Evolutionary conservation across 2,113 vertebrate genomes (phyloP).

Genomic region (Arizona elegans): DNA sequence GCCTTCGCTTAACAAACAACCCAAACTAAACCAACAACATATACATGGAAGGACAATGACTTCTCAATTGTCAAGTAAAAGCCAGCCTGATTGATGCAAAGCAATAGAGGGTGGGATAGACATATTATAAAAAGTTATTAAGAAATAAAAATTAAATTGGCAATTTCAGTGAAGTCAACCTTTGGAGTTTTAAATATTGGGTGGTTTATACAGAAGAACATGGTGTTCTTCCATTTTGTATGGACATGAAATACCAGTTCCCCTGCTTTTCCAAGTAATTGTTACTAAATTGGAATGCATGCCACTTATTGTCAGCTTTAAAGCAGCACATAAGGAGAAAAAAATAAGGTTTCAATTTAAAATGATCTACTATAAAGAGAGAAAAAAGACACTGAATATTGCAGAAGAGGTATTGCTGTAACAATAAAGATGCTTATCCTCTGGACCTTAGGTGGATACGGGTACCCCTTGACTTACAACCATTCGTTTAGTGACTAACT

Average conservation of each 20-base stretch:
- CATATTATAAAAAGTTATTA: neutral
- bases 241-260: neutral
- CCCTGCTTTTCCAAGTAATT: neutral
- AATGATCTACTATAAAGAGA: neutral
- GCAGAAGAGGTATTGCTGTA: neutral
- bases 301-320: neutral
- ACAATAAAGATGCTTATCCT: neutral
- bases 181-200: neutral
- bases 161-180: neutral
- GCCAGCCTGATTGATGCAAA: neutral
- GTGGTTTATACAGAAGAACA: neutral
- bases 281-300: neutral
- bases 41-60: neutral
- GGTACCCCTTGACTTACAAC: neutral
- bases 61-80: neutral
- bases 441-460: neutral
- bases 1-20: neutral
- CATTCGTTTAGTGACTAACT: neutral
- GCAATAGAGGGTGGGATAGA: neutral
- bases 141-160: neutral
- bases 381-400: neutral
- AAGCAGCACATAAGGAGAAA: neutral
- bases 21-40: neutral
- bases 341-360: neutral
- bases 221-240: neutral